A percentile compares a stretch with the other conserved stretches of the same genome.
These are phyloP conservation scores for Boloria euphrosyne DNA, from an alignment of 2,888 invertebrate genomes.

Conservation along the genomic window DNA sequence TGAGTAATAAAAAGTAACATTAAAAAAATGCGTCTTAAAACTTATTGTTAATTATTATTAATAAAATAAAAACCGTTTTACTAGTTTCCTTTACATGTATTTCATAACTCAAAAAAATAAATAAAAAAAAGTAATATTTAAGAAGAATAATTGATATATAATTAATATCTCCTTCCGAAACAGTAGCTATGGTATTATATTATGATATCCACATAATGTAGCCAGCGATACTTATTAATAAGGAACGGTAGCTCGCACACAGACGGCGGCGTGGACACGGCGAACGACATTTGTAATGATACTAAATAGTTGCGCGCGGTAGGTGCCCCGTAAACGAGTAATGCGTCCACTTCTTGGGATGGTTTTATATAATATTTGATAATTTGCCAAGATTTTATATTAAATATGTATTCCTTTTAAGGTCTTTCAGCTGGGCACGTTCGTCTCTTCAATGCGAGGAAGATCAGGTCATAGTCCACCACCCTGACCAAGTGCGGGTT, in stretches of 20 bases:
- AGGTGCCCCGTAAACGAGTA: conserved; percentile 73
- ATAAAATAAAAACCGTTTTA: no score
- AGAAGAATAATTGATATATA: no score
- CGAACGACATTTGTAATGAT: conserved; percentile 79
- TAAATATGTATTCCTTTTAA: background rate
- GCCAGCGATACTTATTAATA: conserved; percentile 73
- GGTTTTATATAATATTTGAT: conserved; percentile 40
- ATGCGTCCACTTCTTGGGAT: conserved; percentile 65
- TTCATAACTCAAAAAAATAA: no score
- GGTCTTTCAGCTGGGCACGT: background rate
- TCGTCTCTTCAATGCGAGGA: no score
- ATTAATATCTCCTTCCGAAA: no score
- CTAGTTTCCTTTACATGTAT: no score
- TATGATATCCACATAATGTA: conserved; percentile 49
- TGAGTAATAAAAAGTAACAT: no score
- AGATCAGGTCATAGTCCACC: no score
- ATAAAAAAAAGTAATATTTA: no score
- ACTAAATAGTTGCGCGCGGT: conserved; percentile 81
- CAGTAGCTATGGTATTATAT: background rate
- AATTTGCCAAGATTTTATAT: background rate
- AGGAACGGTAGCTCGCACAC: conserved; percentile 72
- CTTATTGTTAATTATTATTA: no score
- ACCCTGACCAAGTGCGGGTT: no score
- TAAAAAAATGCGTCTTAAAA: no score
- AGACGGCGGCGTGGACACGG: conserved; percentile 66